Conservation (phyloP, 2,888 invertebrate genomes). For the Plebejus anna region DNA sequence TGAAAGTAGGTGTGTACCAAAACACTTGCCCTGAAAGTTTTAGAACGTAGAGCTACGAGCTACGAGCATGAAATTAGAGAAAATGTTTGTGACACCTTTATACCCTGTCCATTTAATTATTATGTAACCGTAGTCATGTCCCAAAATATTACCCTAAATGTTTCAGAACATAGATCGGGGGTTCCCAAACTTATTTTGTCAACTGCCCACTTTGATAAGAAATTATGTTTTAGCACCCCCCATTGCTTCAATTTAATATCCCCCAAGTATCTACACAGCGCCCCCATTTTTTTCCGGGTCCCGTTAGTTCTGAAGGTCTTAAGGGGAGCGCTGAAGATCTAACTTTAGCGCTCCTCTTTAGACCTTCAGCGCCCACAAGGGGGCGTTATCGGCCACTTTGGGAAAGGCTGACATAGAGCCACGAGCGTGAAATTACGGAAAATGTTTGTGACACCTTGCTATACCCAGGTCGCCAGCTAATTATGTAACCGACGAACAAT, state of each 20-base stretch:
- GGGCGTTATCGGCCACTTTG: too few species aligned
- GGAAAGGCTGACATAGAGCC: not conserved
- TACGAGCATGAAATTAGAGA: not conserved
- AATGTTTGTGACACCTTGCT: not conserved
- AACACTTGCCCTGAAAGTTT: not conserved
- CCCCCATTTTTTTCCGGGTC: too few species aligned
- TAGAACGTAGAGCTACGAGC: not conserved
- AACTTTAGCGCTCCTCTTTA: too few species aligned
- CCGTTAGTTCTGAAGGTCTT: too few species aligned
- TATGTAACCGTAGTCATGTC: not conserved
- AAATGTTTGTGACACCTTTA: not conserved
- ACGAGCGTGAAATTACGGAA: not conserved
- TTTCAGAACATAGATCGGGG: not conserved
- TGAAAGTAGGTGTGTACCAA: not conserved
- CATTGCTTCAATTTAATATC: too few species aligned
- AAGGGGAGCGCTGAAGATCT: too few species aligned
- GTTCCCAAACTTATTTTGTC: too few species aligned
- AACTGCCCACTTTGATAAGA: too few species aligned
- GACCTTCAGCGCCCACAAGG: too few species aligned
- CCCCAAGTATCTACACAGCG: too few species aligned
- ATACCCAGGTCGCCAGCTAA: not conserved
- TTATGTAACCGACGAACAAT: conserved; percentile 8
- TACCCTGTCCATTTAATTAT: not conserved
- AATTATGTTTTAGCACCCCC: too few species aligned
- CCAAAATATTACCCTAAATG: not conserved